Conservation (phyloP, 2,797 vertebrate genomes). For the Sebastiscus tertius region DNA sequence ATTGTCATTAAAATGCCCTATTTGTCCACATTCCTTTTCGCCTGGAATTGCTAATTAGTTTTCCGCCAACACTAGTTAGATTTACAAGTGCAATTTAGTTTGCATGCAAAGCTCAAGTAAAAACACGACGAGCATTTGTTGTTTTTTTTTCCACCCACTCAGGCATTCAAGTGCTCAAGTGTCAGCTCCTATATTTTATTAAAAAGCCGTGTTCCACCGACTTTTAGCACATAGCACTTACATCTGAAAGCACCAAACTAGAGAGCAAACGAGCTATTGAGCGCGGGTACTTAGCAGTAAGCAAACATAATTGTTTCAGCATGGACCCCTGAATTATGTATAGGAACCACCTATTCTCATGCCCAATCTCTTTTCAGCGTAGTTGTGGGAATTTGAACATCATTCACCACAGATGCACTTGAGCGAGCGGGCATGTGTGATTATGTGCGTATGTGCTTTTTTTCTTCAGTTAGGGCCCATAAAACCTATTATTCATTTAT, state of each 20-base stretch:
- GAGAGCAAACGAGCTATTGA: constrained; percentile 72
- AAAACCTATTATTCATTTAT: constrained; percentile 84
- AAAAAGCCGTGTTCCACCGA: constrained; percentile 66
- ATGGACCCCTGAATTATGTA: constrained; percentile 81
- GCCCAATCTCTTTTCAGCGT: constrained; percentile 74
- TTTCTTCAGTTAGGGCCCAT: constrained; percentile 65
- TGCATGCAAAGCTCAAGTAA: constrained; percentile 54
- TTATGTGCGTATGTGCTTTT: constrained; percentile 67
- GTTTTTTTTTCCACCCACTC: constrained; percentile 49
- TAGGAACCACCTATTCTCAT: constrained; percentile 77
- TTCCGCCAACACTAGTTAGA: constrained; percentile 32
- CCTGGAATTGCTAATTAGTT: constrained; percentile 27
- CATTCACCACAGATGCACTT: constrained; percentile 79
- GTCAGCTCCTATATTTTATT: constrained; percentile 75
- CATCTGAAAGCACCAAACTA: constrained; percentile 69
- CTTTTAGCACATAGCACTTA: constrained; percentile 71
- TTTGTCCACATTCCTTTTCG: constrained; percentile 36
- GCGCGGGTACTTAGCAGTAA: constrained; percentile 73
- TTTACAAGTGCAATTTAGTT: constrained; percentile 62
- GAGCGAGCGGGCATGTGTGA: constrained; percentile 64
- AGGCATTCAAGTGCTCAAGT: constrained; percentile 58
- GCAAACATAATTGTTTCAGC: constrained; percentile 82
- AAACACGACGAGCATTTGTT: constrained; percentile 67
- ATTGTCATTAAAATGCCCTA: constrained; percentile 53
- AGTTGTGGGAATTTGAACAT: constrained; percentile 81